A percentile compares a stretch with the other conserved stretches of the same genome.
Evolutionary conservation across 2,797 vertebrate species (phyloP).

Genomic region (Trachops cirrhosus): DNA sequence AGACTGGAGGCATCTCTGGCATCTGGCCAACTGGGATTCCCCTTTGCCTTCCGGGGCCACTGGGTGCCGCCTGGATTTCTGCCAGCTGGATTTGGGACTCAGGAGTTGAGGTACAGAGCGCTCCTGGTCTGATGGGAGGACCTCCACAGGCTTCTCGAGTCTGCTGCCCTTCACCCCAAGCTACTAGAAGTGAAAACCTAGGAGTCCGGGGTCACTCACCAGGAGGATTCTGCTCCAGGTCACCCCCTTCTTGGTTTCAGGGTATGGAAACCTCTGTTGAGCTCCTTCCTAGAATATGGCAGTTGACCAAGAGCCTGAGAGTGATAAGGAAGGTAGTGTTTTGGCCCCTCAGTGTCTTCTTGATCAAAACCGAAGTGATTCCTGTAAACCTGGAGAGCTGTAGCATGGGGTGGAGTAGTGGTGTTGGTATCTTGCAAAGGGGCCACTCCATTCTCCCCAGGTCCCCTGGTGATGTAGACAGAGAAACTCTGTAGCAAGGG

Average conservation of each 20-base stretch:
- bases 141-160: not conserved
- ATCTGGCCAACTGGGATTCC: constrained; percentile 71
- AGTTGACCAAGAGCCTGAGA: not conserved
- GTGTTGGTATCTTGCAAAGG: not conserved
- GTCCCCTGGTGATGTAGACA: not conserved
- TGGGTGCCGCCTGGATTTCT: constrained; percentile 45
- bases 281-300: not conserved
- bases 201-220: not conserved
- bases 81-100: constrained; percentile 60
- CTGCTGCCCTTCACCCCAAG: not conserved
- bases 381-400: not conserved
- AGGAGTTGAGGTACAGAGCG: not conserved
- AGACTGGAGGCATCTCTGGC: constrained; percentile 55
- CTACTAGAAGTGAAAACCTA: not conserved
- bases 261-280: not conserved
- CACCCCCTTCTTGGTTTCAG: not conserved
- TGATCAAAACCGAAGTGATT: not conserved
- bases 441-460: not conserved
- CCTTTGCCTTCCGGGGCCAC: constrained; percentile 68
- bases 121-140: not conserved
- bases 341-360: not conserved
- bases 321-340: not conserved
- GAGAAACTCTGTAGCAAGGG: not conserved
- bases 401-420: not conserved
- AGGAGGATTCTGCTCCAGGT: not conserved